phyloP scores from a whole-genome alignment of 2,113 vertebrate species.

The Pluvialis apricaria region DNA sequence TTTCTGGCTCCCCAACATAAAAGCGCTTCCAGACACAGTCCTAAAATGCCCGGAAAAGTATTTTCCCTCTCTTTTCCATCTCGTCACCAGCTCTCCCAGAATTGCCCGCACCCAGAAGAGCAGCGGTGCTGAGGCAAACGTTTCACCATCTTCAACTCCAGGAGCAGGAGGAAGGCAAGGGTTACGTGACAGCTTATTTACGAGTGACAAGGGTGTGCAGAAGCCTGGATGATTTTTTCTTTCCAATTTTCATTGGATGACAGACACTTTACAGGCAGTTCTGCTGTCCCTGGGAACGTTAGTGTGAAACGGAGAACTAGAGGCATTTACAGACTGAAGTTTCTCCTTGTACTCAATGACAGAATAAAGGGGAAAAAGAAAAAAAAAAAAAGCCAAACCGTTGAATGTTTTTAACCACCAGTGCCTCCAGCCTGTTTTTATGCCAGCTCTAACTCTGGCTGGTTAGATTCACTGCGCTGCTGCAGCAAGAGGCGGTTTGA shows the following conservation, averaged over 20 bases:
- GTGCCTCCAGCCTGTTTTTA: not conserved
- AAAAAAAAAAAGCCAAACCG: not conserved
- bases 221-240: not conserved
- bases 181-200: not conserved
- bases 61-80: not conserved
- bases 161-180: not conserved
- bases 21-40: not conserved
- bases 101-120: not conserved
- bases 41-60: not conserved
- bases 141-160: not conserved
- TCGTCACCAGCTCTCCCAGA: not conserved
- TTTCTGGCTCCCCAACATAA: not conserved
- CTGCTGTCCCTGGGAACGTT: not conserved
- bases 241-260: not conserved
- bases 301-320: not conserved
- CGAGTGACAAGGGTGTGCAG: rapidly evolving
- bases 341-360: not conserved
- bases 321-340: constrained; percentile 1
- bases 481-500: rapidly evolving
- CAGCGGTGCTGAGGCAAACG: rapidly evolving
- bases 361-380: not conserved
- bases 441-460: not conserved
- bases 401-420: not conserved
- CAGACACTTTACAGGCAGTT: not conserved
- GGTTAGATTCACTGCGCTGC: not conserved